Evolutionary conservation across 2,797 vertebrate species (phyloP).

Genomic region (Takifugu rubripes): DNA sequence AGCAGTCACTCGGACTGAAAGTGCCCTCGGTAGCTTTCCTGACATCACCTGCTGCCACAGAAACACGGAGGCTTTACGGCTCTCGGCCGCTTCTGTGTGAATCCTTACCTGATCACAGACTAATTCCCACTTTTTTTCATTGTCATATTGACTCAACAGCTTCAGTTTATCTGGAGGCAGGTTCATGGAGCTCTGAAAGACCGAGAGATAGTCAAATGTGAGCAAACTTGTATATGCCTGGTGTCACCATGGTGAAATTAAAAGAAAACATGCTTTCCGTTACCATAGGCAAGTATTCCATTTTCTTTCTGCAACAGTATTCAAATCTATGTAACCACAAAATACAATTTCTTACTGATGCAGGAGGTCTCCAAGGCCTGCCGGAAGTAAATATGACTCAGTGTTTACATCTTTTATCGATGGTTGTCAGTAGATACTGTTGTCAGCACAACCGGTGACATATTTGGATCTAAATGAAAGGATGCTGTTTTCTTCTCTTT

Average conservation of each 20-base stretch:
- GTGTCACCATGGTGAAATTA: background rate
- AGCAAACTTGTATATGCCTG: background rate
- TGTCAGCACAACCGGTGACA: background rate
- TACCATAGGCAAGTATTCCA: background rate
- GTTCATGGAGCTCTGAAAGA: slow-evolving; percentile 90
- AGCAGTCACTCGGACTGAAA: slow-evolving; percentile 14
- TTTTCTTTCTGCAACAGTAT: background rate
- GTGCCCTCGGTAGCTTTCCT: slow-evolving; percentile 46
- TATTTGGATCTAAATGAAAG: background rate
- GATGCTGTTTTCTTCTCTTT: background rate
- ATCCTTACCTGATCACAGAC: slow-evolving; percentile 89
- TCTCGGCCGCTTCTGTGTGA: slow-evolving; percentile 3
- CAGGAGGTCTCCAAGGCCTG: slow-evolving; percentile 3
- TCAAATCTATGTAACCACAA: slow-evolving; percentile 5
- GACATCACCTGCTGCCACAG: slow-evolving; percentile 36
- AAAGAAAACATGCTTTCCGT: too few species aligned
- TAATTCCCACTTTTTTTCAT: slow-evolving; percentile 98
- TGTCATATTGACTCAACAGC: slow-evolving; percentile 88
- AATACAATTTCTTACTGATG: slow-evolving; percentile 2
- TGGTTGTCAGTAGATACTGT: slow-evolving; percentile 29
- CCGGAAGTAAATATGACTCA: slow-evolving; percentile 41
- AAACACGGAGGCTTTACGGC: slow-evolving; percentile 22
- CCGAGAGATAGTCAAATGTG: background rate
- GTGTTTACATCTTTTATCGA: slow-evolving; percentile 33
- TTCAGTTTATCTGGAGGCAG: slow-evolving; percentile 92